Percentiles rank a stretch among this genome's conserved stretches.
Evolutionary conservation across 2,113 vertebrate species (phyloP).

Genomic region (Abramis brama): DNA sequence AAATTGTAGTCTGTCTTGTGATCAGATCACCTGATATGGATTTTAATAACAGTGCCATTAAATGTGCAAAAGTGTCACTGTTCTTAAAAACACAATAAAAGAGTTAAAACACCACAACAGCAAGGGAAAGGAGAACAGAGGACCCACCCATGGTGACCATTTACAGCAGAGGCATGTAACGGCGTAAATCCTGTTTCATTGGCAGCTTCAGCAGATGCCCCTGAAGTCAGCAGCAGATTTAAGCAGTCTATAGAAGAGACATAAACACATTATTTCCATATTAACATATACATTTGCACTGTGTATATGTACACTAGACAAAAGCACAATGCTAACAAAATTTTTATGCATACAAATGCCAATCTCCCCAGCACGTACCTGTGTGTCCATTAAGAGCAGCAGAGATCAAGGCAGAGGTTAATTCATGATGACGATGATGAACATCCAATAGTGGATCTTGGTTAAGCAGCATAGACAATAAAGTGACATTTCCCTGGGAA

Average conservation of each 20-base stretch:
- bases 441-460: slow-evolving; percentile 90
- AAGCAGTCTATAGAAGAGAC: slow-evolving; percentile 83
- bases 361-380: slow-evolving; percentile 73
- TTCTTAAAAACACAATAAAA: not conserved
- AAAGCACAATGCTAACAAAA: not conserved
- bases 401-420: slow-evolving; percentile 98
- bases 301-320: not conserved
- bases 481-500: slow-evolving; percentile 99
- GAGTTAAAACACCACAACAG: slow-evolving; percentile 21
- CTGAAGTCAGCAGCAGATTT: slow-evolving; percentile 91
- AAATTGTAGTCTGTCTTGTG: not conserved
- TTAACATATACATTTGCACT: not conserved
- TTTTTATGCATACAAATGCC: not conserved
- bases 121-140: not conserved
- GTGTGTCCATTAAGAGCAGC: slow-evolving; percentile 96
- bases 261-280: not conserved
- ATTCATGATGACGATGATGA: slow-evolving; percentile 86
- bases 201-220: slow-evolving; percentile 84
- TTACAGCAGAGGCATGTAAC: slow-evolving; percentile 88
- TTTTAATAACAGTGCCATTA: not conserved
- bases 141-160: slow-evolving; percentile 88
- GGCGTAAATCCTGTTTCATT: slow-evolving; percentile 91
- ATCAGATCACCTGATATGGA: not conserved
- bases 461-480: slow-evolving; percentile 99
- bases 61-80: not conserved